These are phyloP conservation scores for Nephrotoma appendiculata DNA, from an alignment of 2,888 invertebrate species.

Conservation along the genomic window DNA sequence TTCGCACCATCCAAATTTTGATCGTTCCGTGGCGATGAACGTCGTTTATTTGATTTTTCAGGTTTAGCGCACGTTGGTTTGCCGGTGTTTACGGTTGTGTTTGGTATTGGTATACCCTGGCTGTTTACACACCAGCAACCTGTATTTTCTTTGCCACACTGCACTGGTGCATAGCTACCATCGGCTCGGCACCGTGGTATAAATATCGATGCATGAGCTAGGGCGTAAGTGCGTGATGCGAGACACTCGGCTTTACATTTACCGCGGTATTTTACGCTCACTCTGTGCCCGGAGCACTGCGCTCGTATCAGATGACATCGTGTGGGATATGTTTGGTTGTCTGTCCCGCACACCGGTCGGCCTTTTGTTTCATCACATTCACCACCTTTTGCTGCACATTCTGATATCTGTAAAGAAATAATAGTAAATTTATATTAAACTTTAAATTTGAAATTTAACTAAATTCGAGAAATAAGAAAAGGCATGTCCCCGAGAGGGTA, in stretches of 20 bases:
- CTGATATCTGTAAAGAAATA: conserved; percentile 21
- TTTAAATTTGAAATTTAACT: too few relatives aligned
- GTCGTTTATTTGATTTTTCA: conserved; percentile 43
- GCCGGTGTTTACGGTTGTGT: conserved; percentile 57
- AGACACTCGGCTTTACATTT: conserved; percentile 56
- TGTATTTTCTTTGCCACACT: conserved; percentile 58
- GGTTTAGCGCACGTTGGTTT: conserved; percentile 49
- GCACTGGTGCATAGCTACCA: conserved; percentile 71
- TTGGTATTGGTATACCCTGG: conserved; percentile 66
- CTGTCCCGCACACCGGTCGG: conserved; percentile 35
- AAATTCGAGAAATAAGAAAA: too few relatives aligned
- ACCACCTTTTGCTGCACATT: conserved; percentile 30
- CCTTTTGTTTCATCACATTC: conserved; percentile 32
- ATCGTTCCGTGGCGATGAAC: conserved; percentile 41
- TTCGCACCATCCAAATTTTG: background rate
- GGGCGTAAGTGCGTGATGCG: conserved; percentile 30
- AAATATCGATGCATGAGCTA: conserved; percentile 36
- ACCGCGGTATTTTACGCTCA: conserved; percentile 58
- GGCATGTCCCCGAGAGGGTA: too few relatives aligned
- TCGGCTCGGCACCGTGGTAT: conserved; percentile 69
- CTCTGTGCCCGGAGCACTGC: conserved; percentile 59
- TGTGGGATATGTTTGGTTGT: conserved; percentile 68
- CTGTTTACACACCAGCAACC: conserved; percentile 87
- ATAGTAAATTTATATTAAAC: background rate
- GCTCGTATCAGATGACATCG: conserved; percentile 63